Evolutionary conservation across 2,888 invertebrate genomes (phyloP).

Genomic region (Cantharis lateralis): DNA sequence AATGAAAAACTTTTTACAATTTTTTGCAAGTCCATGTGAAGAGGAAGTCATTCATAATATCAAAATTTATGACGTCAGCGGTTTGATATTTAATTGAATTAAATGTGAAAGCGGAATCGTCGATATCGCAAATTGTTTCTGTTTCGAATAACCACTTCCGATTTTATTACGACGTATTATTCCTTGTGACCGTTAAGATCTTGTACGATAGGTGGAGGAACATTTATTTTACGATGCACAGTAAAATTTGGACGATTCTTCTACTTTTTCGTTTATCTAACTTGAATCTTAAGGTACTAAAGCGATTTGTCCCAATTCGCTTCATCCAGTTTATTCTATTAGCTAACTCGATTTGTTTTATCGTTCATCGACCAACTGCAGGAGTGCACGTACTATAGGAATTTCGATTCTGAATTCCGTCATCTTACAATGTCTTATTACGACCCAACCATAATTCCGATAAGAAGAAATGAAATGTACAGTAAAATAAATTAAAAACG

Average conservation of each 20-base stretch:
- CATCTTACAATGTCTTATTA: neutral
- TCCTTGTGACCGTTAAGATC: slow-evolving; percentile 7
- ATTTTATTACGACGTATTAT: slow-evolving; percentile 7
- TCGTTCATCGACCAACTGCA: neutral
- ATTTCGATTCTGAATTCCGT: neutral
- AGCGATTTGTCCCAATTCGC: neutral
- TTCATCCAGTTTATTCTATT: neutral
- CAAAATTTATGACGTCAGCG: slow-evolving; percentile 27
- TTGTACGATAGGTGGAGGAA: slow-evolving; percentile 5
- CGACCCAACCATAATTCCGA: neutral
- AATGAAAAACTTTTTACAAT: slow-evolving; percentile 21
- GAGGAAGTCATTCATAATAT: slow-evolving; percentile 33
- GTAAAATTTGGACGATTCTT: slow-evolving; percentile 2
- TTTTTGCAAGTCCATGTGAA: slow-evolving; percentile 20
- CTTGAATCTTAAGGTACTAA: neutral
- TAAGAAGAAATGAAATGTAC: neutral
- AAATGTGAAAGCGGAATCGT: neutral
- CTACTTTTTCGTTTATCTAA: neutral
- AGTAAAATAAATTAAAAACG: slow-evolving; percentile 5
- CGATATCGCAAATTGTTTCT: slow-evolving; percentile 10
- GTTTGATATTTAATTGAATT: neutral
- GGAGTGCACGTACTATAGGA: neutral
- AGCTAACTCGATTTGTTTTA: neutral
- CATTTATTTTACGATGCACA: slow-evolving; percentile 9
- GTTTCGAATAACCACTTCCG: slow-evolving; percentile 15